These are phyloP conservation scores for Cerceris ruficornis DNA, from an alignment of 2,888 invertebrate genomes.

Conservation along the genomic window DNA sequence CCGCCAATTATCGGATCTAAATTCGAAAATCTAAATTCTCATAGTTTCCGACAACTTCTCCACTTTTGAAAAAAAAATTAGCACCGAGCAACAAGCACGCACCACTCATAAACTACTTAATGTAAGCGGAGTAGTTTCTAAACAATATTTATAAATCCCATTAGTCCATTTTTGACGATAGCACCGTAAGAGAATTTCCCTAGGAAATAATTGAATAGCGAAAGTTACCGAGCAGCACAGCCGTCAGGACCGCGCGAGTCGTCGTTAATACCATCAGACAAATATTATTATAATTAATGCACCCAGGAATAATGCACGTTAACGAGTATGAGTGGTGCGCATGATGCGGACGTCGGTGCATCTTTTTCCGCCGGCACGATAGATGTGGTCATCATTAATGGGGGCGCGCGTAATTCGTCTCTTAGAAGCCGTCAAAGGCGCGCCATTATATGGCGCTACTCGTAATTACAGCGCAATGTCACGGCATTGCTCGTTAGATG, in stretches of 20 bases:
- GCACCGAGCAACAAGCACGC: no score
- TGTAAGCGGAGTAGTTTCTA: no score
- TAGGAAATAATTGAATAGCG: constrained; percentile 1
- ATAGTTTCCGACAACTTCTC: no score
- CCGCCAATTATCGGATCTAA: no score
- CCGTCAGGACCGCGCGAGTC: neutral
- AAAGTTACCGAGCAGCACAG: neutral
- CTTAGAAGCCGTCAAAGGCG: constrained; percentile 52
- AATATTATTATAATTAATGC: constrained; percentile 44
- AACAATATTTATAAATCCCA: no score
- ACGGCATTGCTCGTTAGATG: constrained; percentile 35
- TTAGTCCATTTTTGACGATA: no score
- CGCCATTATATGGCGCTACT: constrained; percentile 39
- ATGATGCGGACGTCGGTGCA: neutral
- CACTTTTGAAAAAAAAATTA: no score
- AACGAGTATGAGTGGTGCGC: constrained; percentile 5
- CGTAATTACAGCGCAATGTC: constrained; percentile 56
- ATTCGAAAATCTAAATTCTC: no score
- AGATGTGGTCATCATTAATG: constrained; percentile 47
- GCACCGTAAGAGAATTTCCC: no score
- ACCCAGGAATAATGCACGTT: neutral
- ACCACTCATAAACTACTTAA: no score
- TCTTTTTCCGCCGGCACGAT: constrained; percentile 23
- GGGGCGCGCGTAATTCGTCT: constrained; percentile 49
- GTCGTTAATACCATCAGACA: constrained; percentile 26